These are phyloP conservation scores for Caranx ignobilis DNA, from an alignment of 2,113 vertebrate genomes.

Conservation along the genomic window DNA sequence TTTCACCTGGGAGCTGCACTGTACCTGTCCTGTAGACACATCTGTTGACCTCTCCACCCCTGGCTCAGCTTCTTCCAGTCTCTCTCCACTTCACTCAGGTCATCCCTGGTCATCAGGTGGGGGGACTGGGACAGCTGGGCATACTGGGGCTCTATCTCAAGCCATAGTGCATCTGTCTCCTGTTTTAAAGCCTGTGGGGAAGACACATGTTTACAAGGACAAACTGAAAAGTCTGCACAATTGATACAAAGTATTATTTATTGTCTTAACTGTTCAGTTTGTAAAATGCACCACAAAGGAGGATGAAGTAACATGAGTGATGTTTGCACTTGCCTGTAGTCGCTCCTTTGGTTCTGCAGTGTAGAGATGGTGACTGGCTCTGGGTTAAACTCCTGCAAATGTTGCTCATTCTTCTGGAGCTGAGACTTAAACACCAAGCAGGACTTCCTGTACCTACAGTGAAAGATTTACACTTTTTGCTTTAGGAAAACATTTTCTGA, in stretches of 20 bases:
- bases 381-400: constrained; percentile 19
- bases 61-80: constrained; percentile 28
- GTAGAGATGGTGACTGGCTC: neutral
- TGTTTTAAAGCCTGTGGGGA: constrained; percentile 26
- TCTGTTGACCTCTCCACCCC: constrained; percentile 40
- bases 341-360: constrained; percentile 21
- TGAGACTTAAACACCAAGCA: constrained; percentile 29
- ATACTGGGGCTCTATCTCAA: constrained; percentile 41
- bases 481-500: neutral
- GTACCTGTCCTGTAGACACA: constrained; percentile 34
- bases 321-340: constrained; percentile 38
- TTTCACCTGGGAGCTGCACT: neutral
- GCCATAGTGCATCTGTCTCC: constrained; percentile 23
- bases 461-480: constrained; percentile 13
- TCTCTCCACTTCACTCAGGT: neutral
- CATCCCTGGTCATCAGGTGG: constrained; percentile 5
- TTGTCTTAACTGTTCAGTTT: neutral
- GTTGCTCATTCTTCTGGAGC: constrained; percentile 35
- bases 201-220: neutral
- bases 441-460: constrained; percentile 36
- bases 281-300: neutral
- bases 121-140: neutral
- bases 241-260: neutral
- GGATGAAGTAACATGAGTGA: neutral
- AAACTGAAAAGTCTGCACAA: neutral